Evolutionary conservation across 2,797 vertebrate species (phyloP).

Genomic region (Synaphobranchus kaupii): DNA sequence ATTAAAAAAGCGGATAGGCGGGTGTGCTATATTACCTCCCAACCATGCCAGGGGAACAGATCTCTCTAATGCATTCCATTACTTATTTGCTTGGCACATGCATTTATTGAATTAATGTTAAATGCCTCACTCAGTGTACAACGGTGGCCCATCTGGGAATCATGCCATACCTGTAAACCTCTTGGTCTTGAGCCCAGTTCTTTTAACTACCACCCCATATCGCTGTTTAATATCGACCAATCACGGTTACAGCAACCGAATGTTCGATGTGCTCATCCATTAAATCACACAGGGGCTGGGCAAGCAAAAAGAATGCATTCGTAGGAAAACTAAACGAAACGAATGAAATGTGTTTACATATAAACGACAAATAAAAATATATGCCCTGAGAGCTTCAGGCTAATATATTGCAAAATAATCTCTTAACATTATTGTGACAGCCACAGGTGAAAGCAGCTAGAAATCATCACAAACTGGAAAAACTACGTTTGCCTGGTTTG

Average conservation of each 20-base stretch:
- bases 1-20: neutral
- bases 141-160: neutral
- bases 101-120: constrained; percentile 16
- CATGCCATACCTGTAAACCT: neutral
- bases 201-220: neutral
- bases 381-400: no score
- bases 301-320: neutral
- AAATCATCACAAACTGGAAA: neutral
- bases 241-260: neutral
- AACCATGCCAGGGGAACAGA: neutral
- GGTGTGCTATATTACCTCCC: neutral
- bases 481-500: neutral
- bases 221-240: neutral
- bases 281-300: neutral
- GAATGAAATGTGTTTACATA: neutral
- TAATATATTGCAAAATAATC: neutral
- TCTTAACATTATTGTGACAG: neutral
- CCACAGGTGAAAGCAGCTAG: neutral
- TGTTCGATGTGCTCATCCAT: neutral
- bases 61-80: neutral
- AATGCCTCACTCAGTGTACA: neutral
- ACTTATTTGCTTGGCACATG: constrained; percentile 7
- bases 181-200: neutral
- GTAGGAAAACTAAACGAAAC: neutral
- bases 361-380: neutral